These are phyloP conservation scores for Cervus canadensis DNA, from an alignment of 2,113 vertebrate genomes.

Conservation along the genomic window DNA sequence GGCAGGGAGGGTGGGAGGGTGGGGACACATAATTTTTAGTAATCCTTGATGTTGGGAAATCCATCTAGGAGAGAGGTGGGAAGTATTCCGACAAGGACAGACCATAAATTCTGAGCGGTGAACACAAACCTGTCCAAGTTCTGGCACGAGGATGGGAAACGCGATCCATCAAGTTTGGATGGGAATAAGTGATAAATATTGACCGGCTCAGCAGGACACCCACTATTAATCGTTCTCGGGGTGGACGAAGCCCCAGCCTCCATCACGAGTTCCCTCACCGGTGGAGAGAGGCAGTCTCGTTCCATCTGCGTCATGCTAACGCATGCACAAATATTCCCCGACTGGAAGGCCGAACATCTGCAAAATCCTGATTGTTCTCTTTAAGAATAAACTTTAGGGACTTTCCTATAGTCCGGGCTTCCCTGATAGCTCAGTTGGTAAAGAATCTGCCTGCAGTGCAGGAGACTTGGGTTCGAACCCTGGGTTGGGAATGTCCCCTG, in stretches of 20 bases:
- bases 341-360: too few relatives aligned
- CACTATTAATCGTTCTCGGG: accelerated
- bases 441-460: not conserved
- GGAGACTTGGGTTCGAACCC: not conserved
- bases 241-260: accelerated
- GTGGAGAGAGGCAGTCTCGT: not conserved
- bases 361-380: not conserved
- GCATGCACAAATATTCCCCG: not conserved
- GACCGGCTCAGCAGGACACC: not conserved
- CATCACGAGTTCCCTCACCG: accelerated
- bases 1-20: accelerated
- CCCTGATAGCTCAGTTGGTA: accelerated
- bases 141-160: accelerated
- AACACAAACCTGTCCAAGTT: not conserved
- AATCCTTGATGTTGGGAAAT: too few relatives aligned
- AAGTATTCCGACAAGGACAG: too few relatives aligned
- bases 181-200: not conserved
- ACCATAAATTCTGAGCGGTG: accelerated
- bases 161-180: accelerated
- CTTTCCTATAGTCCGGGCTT: not conserved
- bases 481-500: not conserved
- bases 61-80: accelerated
- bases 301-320: accelerated
- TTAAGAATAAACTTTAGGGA: not conserved
- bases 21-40: too few relatives aligned